Evolutionary conservation across 2,888 invertebrate genomes (phyloP), one percentile per base, ranked within the genome.

Genomic region (Chrysina gloriosa): DNA sequence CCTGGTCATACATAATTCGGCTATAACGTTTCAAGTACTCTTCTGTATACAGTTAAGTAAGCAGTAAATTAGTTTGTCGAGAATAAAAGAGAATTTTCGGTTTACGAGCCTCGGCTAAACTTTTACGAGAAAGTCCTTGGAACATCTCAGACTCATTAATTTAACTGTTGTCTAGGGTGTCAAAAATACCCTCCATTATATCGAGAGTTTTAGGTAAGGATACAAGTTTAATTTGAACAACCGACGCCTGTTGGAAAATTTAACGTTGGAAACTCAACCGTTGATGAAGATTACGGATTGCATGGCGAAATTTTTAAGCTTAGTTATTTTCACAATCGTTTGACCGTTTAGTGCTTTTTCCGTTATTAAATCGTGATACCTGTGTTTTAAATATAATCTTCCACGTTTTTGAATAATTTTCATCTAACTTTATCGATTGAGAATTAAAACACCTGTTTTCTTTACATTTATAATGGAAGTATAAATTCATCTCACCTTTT

Each of bases 11-110:
- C 42, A 6, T 42, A 11, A 6, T 11, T 42, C 6, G 14, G 11
- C 11, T n/a, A 42, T 11, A 14, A 11, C n/a, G 14, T 42, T 11
- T 6, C 4, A 42, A n/a, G 4, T 19, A 42, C 2, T 42, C 19
- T 16, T 29, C 11, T 16, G 11, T 50, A 14, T 52, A 31, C 42
- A 42, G 14, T 52, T 52, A 52, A 52, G 29, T 29, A 2, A 52
- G 27, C 14, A 52, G 16, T 52, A 52, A 52, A 52, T 52, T 27
- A 52, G 31, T 52, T 52, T 29, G 27, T 14, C 16, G 50, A 52
- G 29, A 52, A 25, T 11, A 16, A 3, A 29, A 27, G 14, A 52
- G 31, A 29, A 29, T 29, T 11, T 50, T 52, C 16, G 14, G 16
- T 52, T 29, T 52, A 52, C 50, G 29, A 52, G n/a, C 50, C 11